phyloP scores from a whole-genome alignment of 2,888 invertebrate species.

The Coelinius sp. region DNA sequence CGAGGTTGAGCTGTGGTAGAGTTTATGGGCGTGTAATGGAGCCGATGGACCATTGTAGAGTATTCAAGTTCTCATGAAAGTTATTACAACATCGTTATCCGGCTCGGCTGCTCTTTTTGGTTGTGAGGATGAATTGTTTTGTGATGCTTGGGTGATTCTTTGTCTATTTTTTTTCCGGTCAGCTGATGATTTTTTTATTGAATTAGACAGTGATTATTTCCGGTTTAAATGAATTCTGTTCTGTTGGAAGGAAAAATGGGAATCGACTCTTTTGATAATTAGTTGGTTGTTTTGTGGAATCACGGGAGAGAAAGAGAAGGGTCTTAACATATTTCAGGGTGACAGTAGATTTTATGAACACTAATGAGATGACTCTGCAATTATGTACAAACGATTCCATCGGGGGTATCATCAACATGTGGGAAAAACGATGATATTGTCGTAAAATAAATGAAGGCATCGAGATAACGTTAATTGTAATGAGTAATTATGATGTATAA shows the following conservation, averaged over 20 bases:
- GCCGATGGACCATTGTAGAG: constrained; percentile 61
- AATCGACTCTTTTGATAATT: no score
- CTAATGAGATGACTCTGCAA: neutral
- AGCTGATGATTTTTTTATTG: no score
- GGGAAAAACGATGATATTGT: neutral
- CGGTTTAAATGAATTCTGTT: no score
- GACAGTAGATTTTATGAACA: neutral
- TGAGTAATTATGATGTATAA: constrained; percentile 7
- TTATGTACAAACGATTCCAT: neutral
- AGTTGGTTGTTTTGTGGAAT: no score
- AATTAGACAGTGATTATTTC: no score
- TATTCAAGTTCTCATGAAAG: constrained; percentile 58
- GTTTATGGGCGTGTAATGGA: constrained; percentile 62
- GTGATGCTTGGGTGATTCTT: neutral
- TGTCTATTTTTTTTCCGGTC: neutral
- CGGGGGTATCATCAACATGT: neutral
- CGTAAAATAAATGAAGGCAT: constrained; percentile 11
- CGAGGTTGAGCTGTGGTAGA: constrained; percentile 48
- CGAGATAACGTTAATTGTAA: constrained; percentile 6
- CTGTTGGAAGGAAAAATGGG: no score
- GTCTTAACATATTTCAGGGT: neutral
- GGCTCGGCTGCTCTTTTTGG: constrained; percentile 40
- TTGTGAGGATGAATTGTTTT: constrained; percentile 22
- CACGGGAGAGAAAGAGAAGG: no score
- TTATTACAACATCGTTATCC: constrained; percentile 64